Percentiles rank a stretch among this genome's conserved stretches.
Conservation (phyloP, 2,888 invertebrate genomes). For the Therioaphis trifolii region DNA sequence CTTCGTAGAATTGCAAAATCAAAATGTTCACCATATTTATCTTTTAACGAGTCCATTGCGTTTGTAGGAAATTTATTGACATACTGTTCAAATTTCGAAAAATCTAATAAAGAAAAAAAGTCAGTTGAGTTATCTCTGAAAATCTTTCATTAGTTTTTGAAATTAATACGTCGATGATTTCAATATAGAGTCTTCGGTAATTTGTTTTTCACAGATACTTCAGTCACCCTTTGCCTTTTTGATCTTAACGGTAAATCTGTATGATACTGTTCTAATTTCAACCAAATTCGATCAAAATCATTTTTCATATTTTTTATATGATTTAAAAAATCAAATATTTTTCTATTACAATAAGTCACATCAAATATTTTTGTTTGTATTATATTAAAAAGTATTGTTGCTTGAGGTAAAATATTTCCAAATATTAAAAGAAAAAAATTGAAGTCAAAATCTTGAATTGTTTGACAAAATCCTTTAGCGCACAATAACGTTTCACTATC, state of each 20-base stretch:
- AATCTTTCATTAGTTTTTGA: no score
- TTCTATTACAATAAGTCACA: slow-evolving; percentile 57
- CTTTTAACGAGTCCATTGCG: no score
- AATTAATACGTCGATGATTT: slow-evolving; percentile 25
- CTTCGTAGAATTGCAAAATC: no score
- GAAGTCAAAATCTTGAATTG: no score
- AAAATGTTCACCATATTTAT: no score
- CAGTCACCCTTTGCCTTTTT: neutral
- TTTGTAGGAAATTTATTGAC: no score
- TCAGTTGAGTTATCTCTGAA: no score
- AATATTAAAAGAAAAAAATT: no score
- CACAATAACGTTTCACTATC: slow-evolving; percentile 31
- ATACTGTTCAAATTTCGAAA: no score
- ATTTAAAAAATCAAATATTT: slow-evolving; percentile 48
- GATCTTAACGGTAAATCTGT: neutral
- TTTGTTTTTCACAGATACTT: slow-evolving; percentile 26
- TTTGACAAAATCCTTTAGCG: no score
- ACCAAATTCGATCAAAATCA: slow-evolving; percentile 35
- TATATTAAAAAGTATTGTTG: slow-evolving; percentile 63
- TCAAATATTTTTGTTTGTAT: slow-evolving; percentile 62
- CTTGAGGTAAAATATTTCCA: no score
- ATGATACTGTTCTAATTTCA: slow-evolving; percentile 14
- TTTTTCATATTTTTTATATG: slow-evolving; percentile 25
- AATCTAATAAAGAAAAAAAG: no score
- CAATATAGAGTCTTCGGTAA: neutral